Conservation (phyloP, 35 echinoderm and acorn worm species). For the Chiridota heheva region DNA sequence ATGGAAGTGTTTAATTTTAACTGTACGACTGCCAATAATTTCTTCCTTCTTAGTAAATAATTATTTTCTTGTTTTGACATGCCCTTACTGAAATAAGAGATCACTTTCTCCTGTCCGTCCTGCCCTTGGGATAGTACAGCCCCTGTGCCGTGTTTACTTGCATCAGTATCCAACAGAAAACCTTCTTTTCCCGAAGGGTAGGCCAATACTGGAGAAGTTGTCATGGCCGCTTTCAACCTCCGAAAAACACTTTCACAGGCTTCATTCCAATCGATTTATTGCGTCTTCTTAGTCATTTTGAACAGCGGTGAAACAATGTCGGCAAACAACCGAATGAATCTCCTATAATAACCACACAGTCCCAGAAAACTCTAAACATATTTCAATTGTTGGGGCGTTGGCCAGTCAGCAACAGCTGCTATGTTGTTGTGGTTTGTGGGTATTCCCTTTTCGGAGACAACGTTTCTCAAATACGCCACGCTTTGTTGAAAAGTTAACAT, state of each 20-base stretch:
- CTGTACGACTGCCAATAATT: neutral
- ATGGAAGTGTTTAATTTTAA: neutral
- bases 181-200: too few relatives aligned
- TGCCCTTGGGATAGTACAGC: conserved; percentile 5
- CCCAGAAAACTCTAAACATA: conserved; percentile 24
- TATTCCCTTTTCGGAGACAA: conserved; percentile 40
- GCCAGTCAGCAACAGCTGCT: conserved; percentile 23
- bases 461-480: conserved; percentile 35
- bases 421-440: conserved; percentile 16
- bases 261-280: conserved; percentile 17
- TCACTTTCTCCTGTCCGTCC: neutral
- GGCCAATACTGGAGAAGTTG: too few relatives aligned
- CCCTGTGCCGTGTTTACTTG: too few relatives aligned
- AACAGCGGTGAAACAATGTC: conserved; percentile 12
- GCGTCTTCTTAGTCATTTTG: conserved; percentile 16
- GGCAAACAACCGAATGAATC: conserved; percentile 58
- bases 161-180: too few relatives aligned
- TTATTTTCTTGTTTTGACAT: conserved; percentile 20
- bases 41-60: conserved; percentile 14
- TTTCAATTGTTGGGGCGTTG: neutral
- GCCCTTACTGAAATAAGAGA: conserved; percentile 16
- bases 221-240: neutral
- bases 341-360: conserved; percentile 34
- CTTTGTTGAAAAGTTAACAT: conserved; percentile 27
- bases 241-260: conserved; percentile 18